These are phyloP conservation scores for Drosophila athabasca DNA, from an alignment of 1,140 invertebrate genomes.

Conservation along the genomic window DNA sequence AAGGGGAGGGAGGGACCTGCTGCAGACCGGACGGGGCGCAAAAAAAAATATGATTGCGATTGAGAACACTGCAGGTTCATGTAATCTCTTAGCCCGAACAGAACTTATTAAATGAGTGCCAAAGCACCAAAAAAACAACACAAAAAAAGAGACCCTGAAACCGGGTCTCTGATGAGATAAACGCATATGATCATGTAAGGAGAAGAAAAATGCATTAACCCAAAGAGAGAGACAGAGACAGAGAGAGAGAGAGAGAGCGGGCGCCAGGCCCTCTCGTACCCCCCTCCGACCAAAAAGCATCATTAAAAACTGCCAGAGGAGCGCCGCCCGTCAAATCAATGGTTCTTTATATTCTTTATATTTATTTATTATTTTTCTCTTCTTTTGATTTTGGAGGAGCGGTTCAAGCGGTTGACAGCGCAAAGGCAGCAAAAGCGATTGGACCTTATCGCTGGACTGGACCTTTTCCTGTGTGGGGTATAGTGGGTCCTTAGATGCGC, in stretches of 20 bases:
- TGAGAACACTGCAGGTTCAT: slow-evolving; percentile 83
- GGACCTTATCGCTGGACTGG: too few relatives aligned
- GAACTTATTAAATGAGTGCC: slow-evolving; percentile 80
- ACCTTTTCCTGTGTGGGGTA: too few relatives aligned
- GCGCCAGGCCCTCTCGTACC: background rate
- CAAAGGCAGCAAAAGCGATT: too few relatives aligned
- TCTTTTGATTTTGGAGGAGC: slow-evolving; percentile 40
- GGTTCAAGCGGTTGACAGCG: slow-evolving; percentile 3
- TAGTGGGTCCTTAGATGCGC: too few relatives aligned
- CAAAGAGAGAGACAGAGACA: slow-evolving; percentile 2
- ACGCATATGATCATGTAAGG: slow-evolving; percentile 80
- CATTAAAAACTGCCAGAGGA: slow-evolving; percentile 75
- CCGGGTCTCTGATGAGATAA: slow-evolving; percentile 68
- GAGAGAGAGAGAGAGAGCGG: slow-evolving; percentile 1
- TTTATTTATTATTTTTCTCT: too few relatives aligned
- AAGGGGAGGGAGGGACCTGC: slow-evolving; percentile 1
- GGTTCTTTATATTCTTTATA: slow-evolving; percentile 8
- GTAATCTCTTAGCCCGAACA: slow-evolving; percentile 83
- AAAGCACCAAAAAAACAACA: slow-evolving; percentile 53
- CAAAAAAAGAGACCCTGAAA: slow-evolving; percentile 49
- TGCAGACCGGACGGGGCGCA: background rate
- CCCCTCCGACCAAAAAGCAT: slow-evolving; percentile 22
- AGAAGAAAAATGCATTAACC: slow-evolving; percentile 72
- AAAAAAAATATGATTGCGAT: slow-evolving; percentile 76
- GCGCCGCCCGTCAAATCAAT: slow-evolving; percentile 67